Percentiles rank a stretch among this genome's conserved stretches.
These are phyloP conservation scores for Corythaeola cristata DNA, from an alignment of 2,113 vertebrate species.

Conservation along the genomic window DNA sequence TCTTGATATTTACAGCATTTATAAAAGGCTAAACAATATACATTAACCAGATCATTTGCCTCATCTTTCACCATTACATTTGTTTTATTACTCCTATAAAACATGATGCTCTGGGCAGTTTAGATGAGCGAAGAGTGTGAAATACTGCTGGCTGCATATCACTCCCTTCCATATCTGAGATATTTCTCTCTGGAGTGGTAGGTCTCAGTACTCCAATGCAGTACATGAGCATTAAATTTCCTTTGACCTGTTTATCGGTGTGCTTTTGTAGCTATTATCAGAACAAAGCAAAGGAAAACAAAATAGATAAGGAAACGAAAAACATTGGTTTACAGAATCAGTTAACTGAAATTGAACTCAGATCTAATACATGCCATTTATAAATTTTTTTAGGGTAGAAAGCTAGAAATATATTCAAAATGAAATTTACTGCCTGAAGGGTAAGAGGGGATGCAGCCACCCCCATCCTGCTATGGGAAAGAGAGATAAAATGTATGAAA, in stretches of 20 bases:
- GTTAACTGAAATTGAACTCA: background rate
- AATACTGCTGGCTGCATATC: background rate
- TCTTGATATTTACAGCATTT: slow-evolving; percentile 26
- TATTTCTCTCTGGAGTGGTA: background rate
- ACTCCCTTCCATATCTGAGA: background rate
- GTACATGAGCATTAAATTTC: background rate
- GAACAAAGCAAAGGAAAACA: background rate
- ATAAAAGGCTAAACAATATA: background rate
- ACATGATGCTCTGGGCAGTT: background rate
- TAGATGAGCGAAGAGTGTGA: background rate
- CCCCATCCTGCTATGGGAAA: background rate
- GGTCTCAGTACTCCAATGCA: background rate
- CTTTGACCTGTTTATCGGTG: background rate
- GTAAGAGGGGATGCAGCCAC: background rate
- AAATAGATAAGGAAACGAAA: background rate
- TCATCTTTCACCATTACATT: slow-evolving; percentile 4
- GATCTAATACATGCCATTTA: background rate
- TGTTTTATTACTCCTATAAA: slow-evolving; percentile 23
- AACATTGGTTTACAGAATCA: background rate
- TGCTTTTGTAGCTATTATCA: background rate
- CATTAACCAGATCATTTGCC: background rate
- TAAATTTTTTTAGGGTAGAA: background rate
- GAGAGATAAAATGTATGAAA: background rate
- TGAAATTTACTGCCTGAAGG: background rate
- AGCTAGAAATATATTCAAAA: background rate